Evolutionary conservation across 2,113 vertebrate genomes (phyloP), one percentile per base, ranked within the genome.

Genomic region (Sinosuthora webbiana): DNA sequence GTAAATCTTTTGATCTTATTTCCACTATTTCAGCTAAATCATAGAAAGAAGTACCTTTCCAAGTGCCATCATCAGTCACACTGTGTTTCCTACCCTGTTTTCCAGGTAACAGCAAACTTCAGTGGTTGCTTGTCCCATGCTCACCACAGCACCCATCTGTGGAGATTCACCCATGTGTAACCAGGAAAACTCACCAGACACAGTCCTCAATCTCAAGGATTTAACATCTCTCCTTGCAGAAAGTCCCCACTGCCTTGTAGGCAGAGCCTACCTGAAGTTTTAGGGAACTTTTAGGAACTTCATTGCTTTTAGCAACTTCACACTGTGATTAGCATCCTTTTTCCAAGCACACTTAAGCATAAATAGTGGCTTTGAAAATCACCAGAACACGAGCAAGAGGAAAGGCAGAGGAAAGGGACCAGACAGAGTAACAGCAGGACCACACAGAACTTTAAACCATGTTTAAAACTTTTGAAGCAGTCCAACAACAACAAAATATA

Each of bases 1-100:
- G 62, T 30, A 67, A 91, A 45, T 50, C 31, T 87, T 95, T 83
- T 87, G 33, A 93, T 87, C 49, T 57, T 42, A 47, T 47, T 94
- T 74, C 64, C 39, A 74, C 31, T 57, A 50, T 47, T 83, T 82
- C 89, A 94, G 77, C 74, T 93, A 87, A 91, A 60, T 49, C 42
- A 45, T 10, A 65, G 13, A 81, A 67, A 67, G 27, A 42, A 59
- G 65, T 13, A 83, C 20, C 30, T 94, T 86, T 55, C 69, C 13
- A 16, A 62, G 42, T 39, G 33, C 27, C 63, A 67, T 22, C 41
- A 76, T 35, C 81, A 69, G 49, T 45, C 56, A 74, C 13, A 44
- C 18, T 11, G 5, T 10, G 30, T 27, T 55, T 88, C 37, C 42
- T 59, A 18, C 23, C 62, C 76, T 37, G 23, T 74, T 42, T 80